phyloP scores from a whole-genome alignment of 1,140 invertebrate species.

The Heliconius eleuchia region DNA sequence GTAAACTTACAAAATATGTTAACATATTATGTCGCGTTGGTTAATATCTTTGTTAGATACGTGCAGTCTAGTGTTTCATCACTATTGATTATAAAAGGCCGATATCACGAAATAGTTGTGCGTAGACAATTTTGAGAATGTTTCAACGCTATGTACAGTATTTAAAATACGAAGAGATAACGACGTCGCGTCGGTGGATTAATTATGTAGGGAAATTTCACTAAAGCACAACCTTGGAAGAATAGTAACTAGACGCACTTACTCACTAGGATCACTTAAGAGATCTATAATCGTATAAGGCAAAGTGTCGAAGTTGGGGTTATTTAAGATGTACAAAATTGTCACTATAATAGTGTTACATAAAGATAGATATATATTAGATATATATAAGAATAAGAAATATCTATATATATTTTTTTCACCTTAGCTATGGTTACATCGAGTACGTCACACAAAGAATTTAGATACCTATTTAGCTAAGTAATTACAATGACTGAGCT shows the following conservation, averaged over 20 bases:
- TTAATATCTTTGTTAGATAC: slow-evolving; percentile 13
- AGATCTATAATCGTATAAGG: slow-evolving; percentile 75
- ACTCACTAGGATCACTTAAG: slow-evolving; percentile 74
- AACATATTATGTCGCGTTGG: background rate
- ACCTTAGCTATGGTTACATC: background rate
- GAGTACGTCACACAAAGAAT: slow-evolving; percentile 3
- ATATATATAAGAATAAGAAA: background rate
- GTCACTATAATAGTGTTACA: slow-evolving; percentile 2
- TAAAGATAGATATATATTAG: slow-evolving; percentile 4
- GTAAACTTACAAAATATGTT: background rate
- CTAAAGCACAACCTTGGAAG: slow-evolving; percentile 81
- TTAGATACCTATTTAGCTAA: background rate
- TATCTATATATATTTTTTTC: background rate
- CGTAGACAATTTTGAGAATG: slow-evolving; percentile 73
- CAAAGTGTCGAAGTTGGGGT: slow-evolving; percentile 78
- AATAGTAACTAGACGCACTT: slow-evolving; percentile 78
- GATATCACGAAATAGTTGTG: slow-evolving; percentile 73
- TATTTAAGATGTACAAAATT: slow-evolving; percentile 45
- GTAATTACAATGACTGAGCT: background rate
- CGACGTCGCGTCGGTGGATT: slow-evolving; percentile 50
- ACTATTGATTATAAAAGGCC: slow-evolving; percentile 33
- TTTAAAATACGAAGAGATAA: slow-evolving; percentile 55
- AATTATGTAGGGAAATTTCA: slow-evolving; percentile 73
- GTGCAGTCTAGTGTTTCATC: slow-evolving; percentile 3
- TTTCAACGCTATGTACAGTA: slow-evolving; percentile 56